Base-by-base conservation (phyloP, 2,888 invertebrate species). In the Leucophora obtusa region DNA sequence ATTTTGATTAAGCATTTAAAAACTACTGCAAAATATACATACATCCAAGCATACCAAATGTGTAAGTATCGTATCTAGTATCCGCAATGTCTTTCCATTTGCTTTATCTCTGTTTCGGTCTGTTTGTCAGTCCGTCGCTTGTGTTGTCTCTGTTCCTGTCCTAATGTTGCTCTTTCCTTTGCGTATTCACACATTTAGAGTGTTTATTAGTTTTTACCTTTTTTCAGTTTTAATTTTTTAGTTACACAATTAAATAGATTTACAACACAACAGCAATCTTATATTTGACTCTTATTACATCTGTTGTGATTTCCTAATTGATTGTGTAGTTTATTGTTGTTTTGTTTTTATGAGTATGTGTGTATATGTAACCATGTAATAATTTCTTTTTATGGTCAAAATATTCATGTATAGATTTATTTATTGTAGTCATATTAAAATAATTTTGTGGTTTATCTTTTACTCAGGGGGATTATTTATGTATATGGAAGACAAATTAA, bases 231-330 rank as follows among this genome's bases (percentile, higher is more conserved):
- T 15, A 2, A 17, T 66, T 43, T 60, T 43, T 1, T 21, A 47
- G 56, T 14, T 18, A 28, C 28, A 65, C 70, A 68, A 56, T 18
- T 66, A 58, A 69, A 73, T 73, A 21, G 47, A 65, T 28, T 28
- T 28, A 24, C 24, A 28, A 28, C 28, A 28, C 28, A 28, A 28
- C 7, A 66, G 59, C 65, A 74, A 71, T 70, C 70, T 38, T 54
- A 28, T 66, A 54, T 73, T 56, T 66, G 47, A 74, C 51, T 79
- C 17, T 59, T 65, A 65, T 72, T 86, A 83, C 86, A 87, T 85
- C 84, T 87, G 87, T 84, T 85, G 87, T 85, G 87, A 87, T 87
- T 87, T 86, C 84, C 84, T 87, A 87, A 86, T 86, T 86, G 76
- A 82, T 82, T 53, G 43, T 53, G 43, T 73, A 28, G 83, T 83